Evolutionary conservation across 2,888 invertebrate genomes (phyloP).

Genomic region (Ophion slaviceki): DNA sequence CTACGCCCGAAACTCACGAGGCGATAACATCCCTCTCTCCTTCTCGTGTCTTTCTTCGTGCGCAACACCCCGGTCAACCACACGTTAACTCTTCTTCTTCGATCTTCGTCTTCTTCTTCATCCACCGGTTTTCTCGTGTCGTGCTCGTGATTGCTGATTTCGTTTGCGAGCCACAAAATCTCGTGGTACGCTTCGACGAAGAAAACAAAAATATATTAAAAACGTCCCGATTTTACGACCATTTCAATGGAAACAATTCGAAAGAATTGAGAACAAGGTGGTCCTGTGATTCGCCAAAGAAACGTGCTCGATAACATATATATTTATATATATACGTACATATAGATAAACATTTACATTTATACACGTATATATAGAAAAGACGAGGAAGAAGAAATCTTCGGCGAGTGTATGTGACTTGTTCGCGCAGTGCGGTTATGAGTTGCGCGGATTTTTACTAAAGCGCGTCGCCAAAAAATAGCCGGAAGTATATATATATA

Average conservation of each 20-base stretch:
- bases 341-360: too few species aligned
- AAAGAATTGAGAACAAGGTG: conserved; percentile 33
- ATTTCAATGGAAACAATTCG: conserved; percentile 1
- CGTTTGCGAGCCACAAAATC: not conserved
- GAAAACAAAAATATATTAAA: too few species aligned
- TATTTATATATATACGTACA: too few species aligned
- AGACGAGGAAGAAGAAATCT: not conserved
- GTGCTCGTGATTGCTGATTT: not conserved
- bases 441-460: conserved; percentile 58
- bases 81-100: not conserved
- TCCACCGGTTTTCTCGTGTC: not conserved
- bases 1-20: conserved; percentile 80
- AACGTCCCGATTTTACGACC: not conserved
- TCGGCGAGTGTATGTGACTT: not conserved
- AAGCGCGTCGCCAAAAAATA: conserved; percentile 35
- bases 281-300: conserved; percentile 41
- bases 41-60: conserved; percentile 25
- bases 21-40: conserved; percentile 74
- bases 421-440: conserved; percentile 55
- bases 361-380: too few species aligned
- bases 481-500: conserved; percentile 19
- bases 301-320: conserved; percentile 25
- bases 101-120: not conserved
- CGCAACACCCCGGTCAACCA: not conserved
- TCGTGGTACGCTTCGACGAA: too few species aligned